Evolutionary conservation across 2,113 vertebrate species (phyloP).

Genomic region (Syrmaticus mikado): DNA sequence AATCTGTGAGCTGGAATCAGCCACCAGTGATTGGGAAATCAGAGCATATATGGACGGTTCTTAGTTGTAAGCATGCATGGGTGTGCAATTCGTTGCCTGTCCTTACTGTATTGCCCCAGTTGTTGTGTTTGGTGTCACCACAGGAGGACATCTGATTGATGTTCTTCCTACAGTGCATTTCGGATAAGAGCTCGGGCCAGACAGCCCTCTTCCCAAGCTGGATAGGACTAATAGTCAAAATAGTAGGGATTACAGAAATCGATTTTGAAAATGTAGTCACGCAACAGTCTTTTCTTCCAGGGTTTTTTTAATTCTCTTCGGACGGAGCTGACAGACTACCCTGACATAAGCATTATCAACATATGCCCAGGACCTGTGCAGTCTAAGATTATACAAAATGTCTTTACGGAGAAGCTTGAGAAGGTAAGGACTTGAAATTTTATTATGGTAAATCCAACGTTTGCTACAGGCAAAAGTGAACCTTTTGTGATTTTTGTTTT

Average conservation of each 20-base stretch:
- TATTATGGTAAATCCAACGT: not conserved
- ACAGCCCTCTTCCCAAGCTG: not conserved
- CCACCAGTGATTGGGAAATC: not conserved
- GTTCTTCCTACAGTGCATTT: not conserved
- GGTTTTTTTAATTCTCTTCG: slow-evolving; percentile 92
- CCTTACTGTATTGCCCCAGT: not conserved
- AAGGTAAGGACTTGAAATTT: slow-evolving; percentile 77
- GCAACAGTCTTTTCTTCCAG: slow-evolving; percentile 58
- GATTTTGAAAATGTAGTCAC: not conserved
- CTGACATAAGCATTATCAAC: slow-evolving; percentile 87
- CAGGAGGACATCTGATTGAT: not conserved
- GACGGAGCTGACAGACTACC: slow-evolving; percentile 84
- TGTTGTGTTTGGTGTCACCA: not conserved
- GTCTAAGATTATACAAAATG: slow-evolving; percentile 89
- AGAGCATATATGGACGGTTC: not conserved
- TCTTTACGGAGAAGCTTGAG: slow-evolving; percentile 84
- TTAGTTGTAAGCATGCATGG: not conserved
- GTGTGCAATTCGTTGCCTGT: not conserved
- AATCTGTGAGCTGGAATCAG: not conserved
- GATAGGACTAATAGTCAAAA: not conserved
- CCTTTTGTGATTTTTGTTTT: not conserved
- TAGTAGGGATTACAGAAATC: not conserved
- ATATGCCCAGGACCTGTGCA: slow-evolving; percentile 93
- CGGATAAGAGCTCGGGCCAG: not conserved
- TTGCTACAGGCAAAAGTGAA: not conserved